A percentile compares a stretch with the other conserved stretches of the same genome.
These are phyloP conservation scores for Gambusia affinis DNA, from an alignment of 2,113 vertebrate genomes.

Conservation along the genomic window DNA sequence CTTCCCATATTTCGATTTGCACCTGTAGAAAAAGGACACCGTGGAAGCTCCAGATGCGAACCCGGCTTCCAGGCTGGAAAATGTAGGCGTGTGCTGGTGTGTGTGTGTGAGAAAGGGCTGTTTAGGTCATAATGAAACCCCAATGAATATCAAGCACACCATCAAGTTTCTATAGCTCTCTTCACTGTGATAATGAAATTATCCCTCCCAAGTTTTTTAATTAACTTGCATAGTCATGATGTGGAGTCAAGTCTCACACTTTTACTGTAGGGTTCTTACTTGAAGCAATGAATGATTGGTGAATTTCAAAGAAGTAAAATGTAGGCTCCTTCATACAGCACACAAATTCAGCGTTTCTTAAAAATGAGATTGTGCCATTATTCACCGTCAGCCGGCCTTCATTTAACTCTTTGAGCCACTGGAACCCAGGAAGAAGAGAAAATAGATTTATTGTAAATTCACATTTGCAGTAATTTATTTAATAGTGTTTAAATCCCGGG, in stretches of 20 bases:
- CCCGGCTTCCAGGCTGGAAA: conserved; percentile 48
- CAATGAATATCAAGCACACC: conserved; percentile 70
- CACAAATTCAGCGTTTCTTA: conserved; percentile 55
- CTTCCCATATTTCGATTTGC: conserved; percentile 76
- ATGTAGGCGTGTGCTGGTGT: neutral
- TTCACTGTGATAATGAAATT: conserved; percentile 71
- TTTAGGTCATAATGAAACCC: conserved; percentile 66
- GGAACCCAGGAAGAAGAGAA: neutral
- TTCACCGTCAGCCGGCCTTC: conserved; percentile 34
- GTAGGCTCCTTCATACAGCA: conserved; percentile 69
- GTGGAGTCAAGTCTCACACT: conserved; percentile 70
- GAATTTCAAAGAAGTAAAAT: conserved; percentile 69
- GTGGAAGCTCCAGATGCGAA: conserved; percentile 63
- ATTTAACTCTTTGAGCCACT: conserved; percentile 38
- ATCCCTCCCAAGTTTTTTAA: conserved; percentile 75
- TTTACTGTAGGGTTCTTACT: conserved; percentile 40
- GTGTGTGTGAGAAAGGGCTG: neutral
- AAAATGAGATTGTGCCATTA: conserved; percentile 48
- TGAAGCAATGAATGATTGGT: conserved; percentile 19
- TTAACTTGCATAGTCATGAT: conserved; percentile 68
- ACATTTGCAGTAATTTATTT: conserved; percentile 1
- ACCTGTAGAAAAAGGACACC: conserved; percentile 49
- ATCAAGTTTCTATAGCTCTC: conserved; percentile 64
- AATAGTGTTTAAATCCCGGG: too few species aligned
- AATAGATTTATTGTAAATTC: conserved; percentile 21